Conservation (phyloP, 2,113 vertebrate genomes). For the Eulemur rufifrons region DNA sequence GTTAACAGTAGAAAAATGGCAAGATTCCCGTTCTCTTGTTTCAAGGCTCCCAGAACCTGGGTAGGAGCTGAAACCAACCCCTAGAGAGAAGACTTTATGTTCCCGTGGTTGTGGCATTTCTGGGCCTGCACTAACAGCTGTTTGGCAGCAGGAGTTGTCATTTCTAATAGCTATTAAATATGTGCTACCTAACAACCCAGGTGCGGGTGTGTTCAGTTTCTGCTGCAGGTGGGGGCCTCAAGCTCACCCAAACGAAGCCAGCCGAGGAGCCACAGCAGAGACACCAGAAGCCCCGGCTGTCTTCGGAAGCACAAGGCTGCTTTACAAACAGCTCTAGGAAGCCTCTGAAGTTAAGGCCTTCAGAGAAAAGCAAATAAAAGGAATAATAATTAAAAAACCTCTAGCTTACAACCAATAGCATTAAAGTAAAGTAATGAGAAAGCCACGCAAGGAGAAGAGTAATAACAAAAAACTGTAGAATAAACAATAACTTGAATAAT, state of each 20-base stretch:
- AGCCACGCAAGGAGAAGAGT: constrained; percentile 65
- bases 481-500: constrained; percentile 70
- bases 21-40: constrained; percentile 8
- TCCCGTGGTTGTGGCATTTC: constrained; percentile 24
- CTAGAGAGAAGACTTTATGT: constrained; percentile 39
- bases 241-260: constrained; percentile 26
- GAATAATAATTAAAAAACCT: constrained; percentile 68
- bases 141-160: constrained; percentile 57
- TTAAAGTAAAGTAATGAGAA: constrained; percentile 74
- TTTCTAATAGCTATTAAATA: constrained; percentile 66
- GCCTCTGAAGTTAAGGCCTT: constrained; percentile 61
- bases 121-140: constrained; percentile 57
- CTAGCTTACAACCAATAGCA: constrained; percentile 78
- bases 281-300: constrained; percentile 44
- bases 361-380: constrained; percentile 65
- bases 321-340: constrained; percentile 54
- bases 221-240: constrained; percentile 43
- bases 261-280: background rate
- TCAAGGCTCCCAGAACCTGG: constrained; percentile 41
- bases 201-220: constrained; percentile 28
- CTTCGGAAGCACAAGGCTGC: constrained; percentile 58
- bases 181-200: constrained; percentile 65
- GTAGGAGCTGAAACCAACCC: constrained; percentile 12
- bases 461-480: constrained; percentile 44
- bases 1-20: background rate